Evolutionary conservation across 2,888 invertebrate genomes (phyloP), one percentile per base, ranked within the genome.

Genomic region (Eristalis pertinax): DNA sequence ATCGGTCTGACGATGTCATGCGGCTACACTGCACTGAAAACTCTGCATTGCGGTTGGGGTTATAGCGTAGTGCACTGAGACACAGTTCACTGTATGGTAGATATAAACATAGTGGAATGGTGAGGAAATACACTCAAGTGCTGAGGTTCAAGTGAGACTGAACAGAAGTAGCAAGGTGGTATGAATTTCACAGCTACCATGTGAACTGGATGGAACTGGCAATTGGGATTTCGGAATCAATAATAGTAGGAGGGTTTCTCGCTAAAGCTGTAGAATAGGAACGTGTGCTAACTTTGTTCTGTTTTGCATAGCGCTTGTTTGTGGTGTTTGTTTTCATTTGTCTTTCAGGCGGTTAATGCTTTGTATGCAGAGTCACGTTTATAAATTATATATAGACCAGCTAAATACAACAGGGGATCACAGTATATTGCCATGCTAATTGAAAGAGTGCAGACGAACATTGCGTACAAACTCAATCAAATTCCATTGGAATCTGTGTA

Each of bases 21-120:
- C 72, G 78, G 83, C 75, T 35, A 60, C 75, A 79, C 65, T 79
- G 79, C 68, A 84, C 84, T 84, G 70, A 74, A 74, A 86, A 62
- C 77, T 70, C 86, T 83, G 87, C 87, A 87, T 79, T 84, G 87
- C 84, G 84, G 72, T 75, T 76, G 75, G 73, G 63, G 70, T 74
- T 74, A 60, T 78, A 64, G 13, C n/a, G 84, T 60, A 62, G 13
- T 41, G 35, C 38, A 38, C 35, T 60, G 74, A 76, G n/a, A n/a
- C n/a, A n/a, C 64, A 84, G 84, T 75, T 84, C 75, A 80, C 80
- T 56, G 50, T 41, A 65, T 78, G 65, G 64, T 41, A 64, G 43
- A 22, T 75, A 76, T 80, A 76, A 80, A 70, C 56, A 80, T 75
- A 80, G 15, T 68, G 58, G 38, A 85, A 58, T 32, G 43, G 35